Conservation (phyloP, 2,888 invertebrate species). For the Drosophila borborema region DNA sequence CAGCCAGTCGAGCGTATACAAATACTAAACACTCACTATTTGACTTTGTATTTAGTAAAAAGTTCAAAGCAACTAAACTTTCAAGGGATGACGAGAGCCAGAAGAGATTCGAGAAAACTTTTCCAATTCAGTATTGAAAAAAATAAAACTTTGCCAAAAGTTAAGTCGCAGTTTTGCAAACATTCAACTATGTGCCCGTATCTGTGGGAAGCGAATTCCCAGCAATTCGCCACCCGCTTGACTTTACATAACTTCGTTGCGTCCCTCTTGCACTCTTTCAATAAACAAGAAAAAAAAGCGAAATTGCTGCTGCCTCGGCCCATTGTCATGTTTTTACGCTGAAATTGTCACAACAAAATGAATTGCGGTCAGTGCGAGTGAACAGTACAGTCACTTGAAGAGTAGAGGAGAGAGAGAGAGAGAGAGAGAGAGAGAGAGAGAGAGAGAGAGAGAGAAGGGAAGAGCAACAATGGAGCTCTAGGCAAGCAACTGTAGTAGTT, state of each 20-base stretch:
- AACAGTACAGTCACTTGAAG: conserved; percentile 5
- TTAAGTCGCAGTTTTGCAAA: conserved; percentile 13
- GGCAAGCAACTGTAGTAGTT: neutral
- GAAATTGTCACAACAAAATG: conserved; percentile 78
- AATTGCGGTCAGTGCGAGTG: conserved; percentile 65
- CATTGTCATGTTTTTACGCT: conserved; percentile 67
- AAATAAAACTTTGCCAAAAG: conserved; percentile 14
- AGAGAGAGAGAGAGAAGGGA: neutral
- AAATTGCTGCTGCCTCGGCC: conserved; percentile 13
- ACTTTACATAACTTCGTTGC: conserved; percentile 30
- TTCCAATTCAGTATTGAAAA: conserved; percentile 30
- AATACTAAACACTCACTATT: neutral
- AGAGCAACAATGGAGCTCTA: conserved; percentile 7
- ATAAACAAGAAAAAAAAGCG: conserved; percentile 19
- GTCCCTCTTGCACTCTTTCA: conserved; percentile 19
- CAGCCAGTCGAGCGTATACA: neutral
- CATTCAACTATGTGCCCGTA: conserved; percentile 23
- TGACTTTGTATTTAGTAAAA: conserved; percentile 2
- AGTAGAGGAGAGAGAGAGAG: neutral
- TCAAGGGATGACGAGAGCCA: neutral
- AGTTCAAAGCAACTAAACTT: conserved; percentile 8
- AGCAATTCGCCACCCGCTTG: conserved; percentile 29
- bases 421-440: neutral
- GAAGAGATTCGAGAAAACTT: conserved; percentile 30
- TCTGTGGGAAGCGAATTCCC: conserved; percentile 27